phyloP scores from a whole-genome alignment of 2,888 invertebrate species.

The Phragmatobia fuliginosa region DNA sequence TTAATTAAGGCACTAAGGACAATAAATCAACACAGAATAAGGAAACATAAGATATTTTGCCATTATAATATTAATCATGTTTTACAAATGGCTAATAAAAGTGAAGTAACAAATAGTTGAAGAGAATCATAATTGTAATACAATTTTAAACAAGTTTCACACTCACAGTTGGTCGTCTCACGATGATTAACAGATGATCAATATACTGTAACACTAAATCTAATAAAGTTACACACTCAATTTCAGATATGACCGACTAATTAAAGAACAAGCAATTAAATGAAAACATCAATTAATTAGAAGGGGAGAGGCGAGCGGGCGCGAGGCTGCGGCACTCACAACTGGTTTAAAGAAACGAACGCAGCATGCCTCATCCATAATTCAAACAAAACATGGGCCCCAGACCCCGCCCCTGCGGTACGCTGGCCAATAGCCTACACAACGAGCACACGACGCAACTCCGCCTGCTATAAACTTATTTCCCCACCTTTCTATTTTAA shows the following conservation, averaged over 20 bases:
- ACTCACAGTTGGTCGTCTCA: conserved; percentile 39
- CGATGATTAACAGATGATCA: conserved; percentile 21
- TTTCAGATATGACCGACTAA: conserved; percentile 76
- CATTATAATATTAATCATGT: conserved; percentile 24
- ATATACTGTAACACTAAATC: conserved; percentile 61
- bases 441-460: conserved; percentile 73
- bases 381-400: conserved; percentile 86
- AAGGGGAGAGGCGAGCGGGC: conserved; percentile 82
- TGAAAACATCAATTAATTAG: conserved; percentile 86
- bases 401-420: conserved; percentile 83
- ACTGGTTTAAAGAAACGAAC: conserved; percentile 81
- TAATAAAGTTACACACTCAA: conserved; percentile 77
- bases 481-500: conserved; percentile 80
- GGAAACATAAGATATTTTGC: neutral
- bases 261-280: conserved; percentile 83
- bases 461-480: conserved; percentile 79
- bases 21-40: conserved; percentile 18
- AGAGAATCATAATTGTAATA: conserved; percentile 21
- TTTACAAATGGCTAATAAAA: conserved; percentile 22
- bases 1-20: neutral
- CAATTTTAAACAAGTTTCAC: conserved; percentile 22
- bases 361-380: conserved; percentile 83
- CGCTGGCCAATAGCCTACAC: conserved; percentile 81
- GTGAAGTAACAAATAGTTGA: conserved; percentile 20
- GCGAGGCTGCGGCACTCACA: conserved; percentile 80